phyloP scores from a whole-genome alignment of 2,888 invertebrate species.

The Oligia latruncula region DNA sequence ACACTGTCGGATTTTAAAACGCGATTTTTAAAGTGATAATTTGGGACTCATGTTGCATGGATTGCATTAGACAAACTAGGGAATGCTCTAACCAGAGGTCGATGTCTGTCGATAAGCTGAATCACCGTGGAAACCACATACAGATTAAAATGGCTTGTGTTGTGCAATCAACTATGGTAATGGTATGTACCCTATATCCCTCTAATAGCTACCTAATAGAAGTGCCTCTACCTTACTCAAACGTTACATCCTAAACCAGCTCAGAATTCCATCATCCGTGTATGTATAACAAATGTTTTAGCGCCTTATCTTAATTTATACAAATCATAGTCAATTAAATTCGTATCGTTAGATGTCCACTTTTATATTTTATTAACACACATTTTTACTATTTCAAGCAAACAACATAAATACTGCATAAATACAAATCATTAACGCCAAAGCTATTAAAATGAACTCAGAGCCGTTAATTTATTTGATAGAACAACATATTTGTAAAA shows the following conservation, averaged over 20 bases:
- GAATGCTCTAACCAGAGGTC: too few relatives aligned
- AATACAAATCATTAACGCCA: constrained; percentile 15
- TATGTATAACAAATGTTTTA: constrained; percentile 1
- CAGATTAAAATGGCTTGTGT: too few relatives aligned
- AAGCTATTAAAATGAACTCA: not conserved
- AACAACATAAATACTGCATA: not conserved
- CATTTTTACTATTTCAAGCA: too few relatives aligned
- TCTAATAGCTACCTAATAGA: too few relatives aligned
- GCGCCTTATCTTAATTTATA: not conserved
- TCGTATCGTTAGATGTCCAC: not conserved
- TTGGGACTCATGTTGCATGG: not conserved
- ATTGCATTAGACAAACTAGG: not conserved
- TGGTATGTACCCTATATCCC: too few relatives aligned
- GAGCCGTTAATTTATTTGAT: constrained; percentile 8
- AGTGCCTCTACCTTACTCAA: too few relatives aligned
- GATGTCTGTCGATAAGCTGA: too few relatives aligned
- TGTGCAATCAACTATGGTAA: too few relatives aligned
- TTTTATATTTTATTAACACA: not conserved
- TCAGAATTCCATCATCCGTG: not conserved
- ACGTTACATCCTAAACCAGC: not conserved
- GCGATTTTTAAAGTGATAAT: too few relatives aligned
- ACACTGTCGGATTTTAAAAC: too few relatives aligned
- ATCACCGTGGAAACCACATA: too few relatives aligned
- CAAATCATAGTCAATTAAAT: not conserved
- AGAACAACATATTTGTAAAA: constrained; percentile 5